Conservation (phyloP, 2,797 vertebrate genomes). For the Tarsius wallacei region DNA sequence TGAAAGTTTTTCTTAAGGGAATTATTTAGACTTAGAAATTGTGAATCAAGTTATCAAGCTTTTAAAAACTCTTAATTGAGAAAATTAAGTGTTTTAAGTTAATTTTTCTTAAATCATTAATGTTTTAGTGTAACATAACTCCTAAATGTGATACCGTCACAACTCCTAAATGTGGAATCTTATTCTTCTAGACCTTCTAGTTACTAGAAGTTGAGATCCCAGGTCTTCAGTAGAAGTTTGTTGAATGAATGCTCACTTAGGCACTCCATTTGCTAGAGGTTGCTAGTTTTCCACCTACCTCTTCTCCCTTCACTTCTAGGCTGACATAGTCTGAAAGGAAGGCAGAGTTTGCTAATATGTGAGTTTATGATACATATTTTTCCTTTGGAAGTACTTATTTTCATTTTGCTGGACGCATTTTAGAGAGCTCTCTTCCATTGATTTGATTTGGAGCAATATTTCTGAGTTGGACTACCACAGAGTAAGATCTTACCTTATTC, state of each 20-base stretch:
- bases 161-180: fast-evolving
- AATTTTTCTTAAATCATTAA: too few relatives aligned
- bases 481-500: not conserved
- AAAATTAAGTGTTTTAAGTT: not conserved
- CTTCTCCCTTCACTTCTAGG: not conserved
- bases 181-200: fast-evolving
- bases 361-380: not conserved
- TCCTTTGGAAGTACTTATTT: not conserved
- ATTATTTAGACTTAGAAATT: not conserved
- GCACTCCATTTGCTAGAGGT: not conserved
- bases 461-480: not conserved
- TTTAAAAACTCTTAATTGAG: not conserved
- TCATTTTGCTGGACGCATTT: not conserved
- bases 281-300: not conserved
- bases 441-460: not conserved
- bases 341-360: not conserved
- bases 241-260: not conserved
- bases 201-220: too few relatives aligned
- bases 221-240: not conserved
- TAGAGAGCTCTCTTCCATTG: not conserved
- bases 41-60: not conserved
- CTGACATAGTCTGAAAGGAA: not conserved
- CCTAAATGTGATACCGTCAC: not conserved
- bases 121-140: not conserved
- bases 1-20: not conserved